Conservation (phyloP, 1,140 invertebrate species). For the Ips typographus region DNA sequence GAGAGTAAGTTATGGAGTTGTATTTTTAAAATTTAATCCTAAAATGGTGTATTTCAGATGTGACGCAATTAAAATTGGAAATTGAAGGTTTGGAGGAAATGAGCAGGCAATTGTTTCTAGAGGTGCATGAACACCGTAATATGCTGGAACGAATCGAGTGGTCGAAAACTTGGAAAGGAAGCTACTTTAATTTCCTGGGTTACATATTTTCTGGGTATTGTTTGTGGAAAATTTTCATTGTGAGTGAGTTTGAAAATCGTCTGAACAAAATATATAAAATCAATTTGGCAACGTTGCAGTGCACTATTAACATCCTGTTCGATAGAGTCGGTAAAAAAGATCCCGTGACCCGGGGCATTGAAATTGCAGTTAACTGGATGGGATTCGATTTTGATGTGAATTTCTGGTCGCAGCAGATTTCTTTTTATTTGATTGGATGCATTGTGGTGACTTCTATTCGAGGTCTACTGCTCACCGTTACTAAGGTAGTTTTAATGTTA, state of each 20-base stretch:
- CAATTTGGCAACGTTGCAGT: conserved; percentile 57
- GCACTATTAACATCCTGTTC: conserved; percentile 97
- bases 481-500: conserved; percentile 72
- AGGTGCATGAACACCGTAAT: conserved; percentile 91
- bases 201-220: conserved; percentile 99
- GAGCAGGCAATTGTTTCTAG: conserved; percentile 91
- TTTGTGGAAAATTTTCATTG: conserved; percentile 99
- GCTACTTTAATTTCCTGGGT: conserved; percentile 98
- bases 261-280: neutral
- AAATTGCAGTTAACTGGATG: conserved; percentile 97
- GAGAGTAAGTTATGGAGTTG: no score
- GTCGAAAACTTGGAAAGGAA: conserved; percentile 96
- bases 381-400: conserved; percentile 95
- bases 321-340: conserved; percentile 98
- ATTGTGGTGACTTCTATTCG: conserved; percentile 98
- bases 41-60: conserved; percentile 59
- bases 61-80: conserved; percentile 83
- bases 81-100: conserved; percentile 88
- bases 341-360: conserved; percentile 94
- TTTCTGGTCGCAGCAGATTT: conserved; percentile 99
- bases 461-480: conserved; percentile 92
- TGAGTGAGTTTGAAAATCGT: conserved; percentile 55
- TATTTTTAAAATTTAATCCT: neutral
- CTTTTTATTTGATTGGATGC: conserved; percentile 95
- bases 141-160: conserved; percentile 92